phyloP scores from a whole-genome alignment of 2,797 vertebrate genomes.

The Otus scops region DNA sequence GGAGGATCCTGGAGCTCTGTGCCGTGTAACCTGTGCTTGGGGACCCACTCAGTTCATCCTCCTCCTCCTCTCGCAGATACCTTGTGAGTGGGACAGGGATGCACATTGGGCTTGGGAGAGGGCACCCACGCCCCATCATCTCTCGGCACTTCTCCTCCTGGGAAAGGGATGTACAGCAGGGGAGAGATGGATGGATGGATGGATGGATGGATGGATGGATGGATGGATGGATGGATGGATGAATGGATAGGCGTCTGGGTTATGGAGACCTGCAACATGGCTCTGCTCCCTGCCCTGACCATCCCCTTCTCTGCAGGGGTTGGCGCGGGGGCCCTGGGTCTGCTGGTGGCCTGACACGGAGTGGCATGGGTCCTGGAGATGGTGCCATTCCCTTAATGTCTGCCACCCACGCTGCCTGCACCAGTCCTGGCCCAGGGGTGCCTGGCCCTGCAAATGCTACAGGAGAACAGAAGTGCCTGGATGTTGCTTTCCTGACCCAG shows the following conservation, averaged over 20 bases:
- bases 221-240: neutral
- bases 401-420: neutral
- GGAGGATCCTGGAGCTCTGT: neutral
- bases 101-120: neutral
- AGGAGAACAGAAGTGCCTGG: neutral
- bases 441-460: neutral
- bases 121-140: accelerated
- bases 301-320: neutral
- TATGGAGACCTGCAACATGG: neutral
- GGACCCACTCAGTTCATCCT: neutral
- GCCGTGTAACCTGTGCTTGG: accelerated
- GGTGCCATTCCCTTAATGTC: neutral
- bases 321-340: neutral
- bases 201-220: too few species aligned
- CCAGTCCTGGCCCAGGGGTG: accelerated
- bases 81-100: neutral
- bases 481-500: accelerated
- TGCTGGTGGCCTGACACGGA: neutral
- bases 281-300: neutral
- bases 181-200: neutral
- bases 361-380: neutral
- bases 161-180: too few species aligned
- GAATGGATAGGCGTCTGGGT: neutral
- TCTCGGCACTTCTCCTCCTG: neutral
- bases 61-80: neutral